phyloP scores from a whole-genome alignment of 2,113 vertebrate genomes.

The human (Homo sapiens) region DNA sequence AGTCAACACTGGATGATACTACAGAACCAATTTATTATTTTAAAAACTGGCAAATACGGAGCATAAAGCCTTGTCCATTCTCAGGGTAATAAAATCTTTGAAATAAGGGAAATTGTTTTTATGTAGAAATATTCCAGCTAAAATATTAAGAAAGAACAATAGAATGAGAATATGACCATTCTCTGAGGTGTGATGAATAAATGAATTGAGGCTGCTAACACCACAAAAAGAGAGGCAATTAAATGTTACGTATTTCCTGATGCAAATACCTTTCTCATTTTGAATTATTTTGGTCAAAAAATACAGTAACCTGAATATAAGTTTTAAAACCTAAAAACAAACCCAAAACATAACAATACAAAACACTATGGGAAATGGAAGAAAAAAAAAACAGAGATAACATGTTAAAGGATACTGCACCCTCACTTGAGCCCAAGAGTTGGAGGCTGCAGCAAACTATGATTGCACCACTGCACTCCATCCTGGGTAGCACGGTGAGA shows the following conservation, averaged over 20 bases:
- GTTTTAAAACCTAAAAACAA: neutral
- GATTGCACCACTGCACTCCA: too few relatives aligned
- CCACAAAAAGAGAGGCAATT: neutral
- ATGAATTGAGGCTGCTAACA: neutral
- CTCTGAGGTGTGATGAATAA: neutral
- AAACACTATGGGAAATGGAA: neutral
- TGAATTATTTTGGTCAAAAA: neutral
- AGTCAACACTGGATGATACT: neutral
- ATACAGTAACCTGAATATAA: neutral
- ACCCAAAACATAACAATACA: neutral
- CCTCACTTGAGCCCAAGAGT: too few relatives aligned
- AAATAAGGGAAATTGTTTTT: neutral
- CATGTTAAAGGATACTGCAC: neutral
- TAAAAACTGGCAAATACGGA: neutral
- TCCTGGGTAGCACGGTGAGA: too few relatives aligned
- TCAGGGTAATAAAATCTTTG: neutral
- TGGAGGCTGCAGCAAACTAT: too few relatives aligned
- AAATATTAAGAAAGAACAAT: neutral
- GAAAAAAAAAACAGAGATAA: neutral
- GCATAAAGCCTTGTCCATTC: neutral
- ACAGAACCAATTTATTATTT: neutral
- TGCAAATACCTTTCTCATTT: neutral
- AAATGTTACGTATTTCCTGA: neutral
- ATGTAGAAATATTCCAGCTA: neutral
- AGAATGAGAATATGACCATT: neutral